Evolutionary conservation across 2,888 invertebrate species (phyloP).

Genomic region (Sinhomidia bicolor): DNA sequence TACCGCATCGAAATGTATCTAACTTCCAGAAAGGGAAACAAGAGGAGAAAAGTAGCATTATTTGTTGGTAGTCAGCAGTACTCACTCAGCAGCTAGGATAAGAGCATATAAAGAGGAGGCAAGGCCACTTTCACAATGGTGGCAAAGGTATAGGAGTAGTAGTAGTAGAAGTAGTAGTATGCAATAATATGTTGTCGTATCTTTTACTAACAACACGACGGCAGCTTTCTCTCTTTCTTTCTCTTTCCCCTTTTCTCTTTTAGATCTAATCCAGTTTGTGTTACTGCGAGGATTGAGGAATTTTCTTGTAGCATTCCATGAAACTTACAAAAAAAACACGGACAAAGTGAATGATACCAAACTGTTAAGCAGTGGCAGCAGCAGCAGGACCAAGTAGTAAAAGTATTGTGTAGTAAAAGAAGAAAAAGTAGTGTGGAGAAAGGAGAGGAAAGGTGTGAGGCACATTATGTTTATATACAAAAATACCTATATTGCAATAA

Average conservation of each 20-base stretch:
- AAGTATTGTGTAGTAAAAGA: not conserved
- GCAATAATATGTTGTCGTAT: conserved; percentile 52
- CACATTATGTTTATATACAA: conserved; percentile 22
- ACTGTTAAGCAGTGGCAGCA: conserved; percentile 32
- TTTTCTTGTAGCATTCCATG: conserved; percentile 54
- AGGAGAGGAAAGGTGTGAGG: conserved; percentile 44
- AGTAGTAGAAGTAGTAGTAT: conserved; percentile 28
- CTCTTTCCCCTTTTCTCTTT: conserved; percentile 43
- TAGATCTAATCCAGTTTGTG: conserved; percentile 53
- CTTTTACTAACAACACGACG: conserved; percentile 32
- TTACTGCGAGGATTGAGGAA: conserved; percentile 41
- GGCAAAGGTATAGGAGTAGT: no score
- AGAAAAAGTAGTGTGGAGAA: not conserved
- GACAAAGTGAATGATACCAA: conserved; percentile 36
- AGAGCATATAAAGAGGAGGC: conserved; percentile 42
- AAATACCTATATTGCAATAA: conserved; percentile 16
- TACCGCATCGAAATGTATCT: conserved; percentile 67
- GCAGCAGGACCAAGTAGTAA: conserved; percentile 18
- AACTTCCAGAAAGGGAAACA: conserved; percentile 55
- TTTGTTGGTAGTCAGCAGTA: conserved; percentile 51
- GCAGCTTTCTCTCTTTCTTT: conserved; percentile 27
- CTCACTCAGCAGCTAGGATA: conserved; percentile 50
- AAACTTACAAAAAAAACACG: conserved; percentile 9
- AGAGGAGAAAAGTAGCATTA: conserved; percentile 42
- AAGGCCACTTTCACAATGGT: conserved; percentile 58